Percentiles rank a stretch among this genome's conserved stretches.
Evolutionary conservation across 2,888 invertebrate genomes (phyloP).

Genomic region (Drosophila parthenogenetica): DNA sequence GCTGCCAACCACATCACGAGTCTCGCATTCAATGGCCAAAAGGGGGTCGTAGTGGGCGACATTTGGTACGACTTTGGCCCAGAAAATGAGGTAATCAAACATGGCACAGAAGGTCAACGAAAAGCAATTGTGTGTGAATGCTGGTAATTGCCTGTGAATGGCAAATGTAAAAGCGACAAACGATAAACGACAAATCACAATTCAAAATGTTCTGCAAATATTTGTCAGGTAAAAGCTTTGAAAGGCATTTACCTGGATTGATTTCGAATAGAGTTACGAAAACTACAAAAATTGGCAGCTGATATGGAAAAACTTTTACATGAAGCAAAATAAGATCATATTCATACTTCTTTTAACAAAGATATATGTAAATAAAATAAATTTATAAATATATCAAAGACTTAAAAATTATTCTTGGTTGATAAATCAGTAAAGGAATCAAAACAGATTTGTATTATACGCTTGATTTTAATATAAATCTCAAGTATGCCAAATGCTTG

Average conservation of each 20-base stretch:
- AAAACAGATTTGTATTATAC: too few species aligned
- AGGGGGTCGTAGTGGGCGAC: not conserved
- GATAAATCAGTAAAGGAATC: too few species aligned
- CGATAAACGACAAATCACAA: slow-evolving; percentile 29
- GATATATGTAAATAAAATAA: not conserved
- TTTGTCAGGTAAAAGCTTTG: slow-evolving; percentile 43
- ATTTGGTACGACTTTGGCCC: slow-evolving; percentile 35
- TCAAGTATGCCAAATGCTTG: too few species aligned
- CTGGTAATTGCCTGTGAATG: slow-evolving; percentile 57
- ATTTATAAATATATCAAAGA: not conserved
- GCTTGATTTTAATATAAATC: too few species aligned
- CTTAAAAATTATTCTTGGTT: too few species aligned
- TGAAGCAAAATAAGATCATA: too few species aligned
- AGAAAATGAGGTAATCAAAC: slow-evolving; percentile 70
- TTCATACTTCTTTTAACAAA: too few species aligned
- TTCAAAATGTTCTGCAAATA: slow-evolving; percentile 52
- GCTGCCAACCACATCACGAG: slow-evolving; percentile 33
- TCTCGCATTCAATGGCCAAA: not conserved
- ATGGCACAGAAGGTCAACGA: slow-evolving; percentile 30
- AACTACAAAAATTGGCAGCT: not conserved
- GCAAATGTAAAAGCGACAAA: slow-evolving; percentile 28
- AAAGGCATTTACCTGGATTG: slow-evolving; percentile 22
- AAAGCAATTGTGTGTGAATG: slow-evolving; percentile 50
- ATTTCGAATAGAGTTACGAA: not conserved
- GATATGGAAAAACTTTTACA: not conserved